phyloP scores from a whole-genome alignment of 2,797 vertebrate genomes.

The Hippocampus kuda region DNA sequence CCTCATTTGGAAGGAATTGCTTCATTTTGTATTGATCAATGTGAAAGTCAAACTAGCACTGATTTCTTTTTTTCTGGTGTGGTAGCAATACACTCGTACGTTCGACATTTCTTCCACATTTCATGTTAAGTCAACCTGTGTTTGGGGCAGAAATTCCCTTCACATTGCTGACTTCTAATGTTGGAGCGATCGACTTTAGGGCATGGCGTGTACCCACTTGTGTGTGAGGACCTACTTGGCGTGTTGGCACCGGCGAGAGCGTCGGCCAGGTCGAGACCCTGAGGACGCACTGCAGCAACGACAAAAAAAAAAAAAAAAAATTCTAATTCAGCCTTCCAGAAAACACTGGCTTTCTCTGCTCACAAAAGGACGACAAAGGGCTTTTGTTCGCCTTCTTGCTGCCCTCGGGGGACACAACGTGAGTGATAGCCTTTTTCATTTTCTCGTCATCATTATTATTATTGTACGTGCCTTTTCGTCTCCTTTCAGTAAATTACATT shows the following conservation, averaged over 20 bases:
- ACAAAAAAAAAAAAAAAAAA: background rate
- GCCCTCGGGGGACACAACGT: background rate
- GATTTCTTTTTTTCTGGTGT: too few species aligned
- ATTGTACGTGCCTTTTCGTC: too few species aligned
- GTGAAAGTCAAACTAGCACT: too few species aligned
- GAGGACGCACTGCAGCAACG: constrained; percentile 28
- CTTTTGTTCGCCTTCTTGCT: background rate
- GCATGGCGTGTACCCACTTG: background rate
- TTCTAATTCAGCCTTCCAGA: background rate
- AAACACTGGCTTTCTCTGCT: background rate
- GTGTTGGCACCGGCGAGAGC: constrained; percentile 38
- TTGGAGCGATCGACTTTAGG: background rate
- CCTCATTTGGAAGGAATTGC: too few species aligned
- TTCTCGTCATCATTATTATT: background rate
- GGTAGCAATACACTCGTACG: too few species aligned
- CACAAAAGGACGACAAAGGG: background rate
- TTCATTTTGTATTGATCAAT: too few species aligned
- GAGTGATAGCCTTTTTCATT: background rate
- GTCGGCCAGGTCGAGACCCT: constrained; percentile 54
- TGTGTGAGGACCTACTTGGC: background rate
- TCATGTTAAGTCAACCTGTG: too few species aligned
- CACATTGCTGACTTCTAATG: background rate
- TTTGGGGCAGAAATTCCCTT: background rate
- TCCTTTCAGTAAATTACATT: too few species aligned
- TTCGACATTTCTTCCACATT: too few species aligned